These are phyloP conservation scores for Numenius arquata DNA, from an alignment of 2,113 vertebrate genomes.

Conservation along the genomic window DNA sequence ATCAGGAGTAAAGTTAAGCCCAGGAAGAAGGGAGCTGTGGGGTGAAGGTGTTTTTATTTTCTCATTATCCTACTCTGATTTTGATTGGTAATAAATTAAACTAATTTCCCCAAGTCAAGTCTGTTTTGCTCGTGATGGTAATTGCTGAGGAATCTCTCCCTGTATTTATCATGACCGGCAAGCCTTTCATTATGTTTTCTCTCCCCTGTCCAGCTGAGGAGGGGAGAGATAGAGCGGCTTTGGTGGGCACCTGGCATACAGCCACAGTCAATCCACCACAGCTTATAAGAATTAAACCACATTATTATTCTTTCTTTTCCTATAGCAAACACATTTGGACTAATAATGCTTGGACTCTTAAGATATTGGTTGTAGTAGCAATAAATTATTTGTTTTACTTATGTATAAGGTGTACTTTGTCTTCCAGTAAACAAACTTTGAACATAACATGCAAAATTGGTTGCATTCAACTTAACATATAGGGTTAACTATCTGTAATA, in stretches of 20 bases:
- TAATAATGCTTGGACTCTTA: background rate
- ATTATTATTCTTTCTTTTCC: background rate
- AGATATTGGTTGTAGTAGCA: background rate
- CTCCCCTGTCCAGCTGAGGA: background rate
- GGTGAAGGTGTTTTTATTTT: background rate
- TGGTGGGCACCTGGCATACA: too few species aligned
- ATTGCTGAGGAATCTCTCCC: background rate
- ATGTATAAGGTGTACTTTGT: background rate
- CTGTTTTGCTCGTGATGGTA: background rate
- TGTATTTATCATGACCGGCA: background rate
- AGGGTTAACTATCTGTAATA: background rate
- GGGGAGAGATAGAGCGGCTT: too few species aligned
- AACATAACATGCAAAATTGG: background rate
- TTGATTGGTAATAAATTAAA: background rate
- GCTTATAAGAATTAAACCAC: background rate
- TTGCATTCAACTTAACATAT: background rate
- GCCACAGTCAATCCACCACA: too few species aligned
- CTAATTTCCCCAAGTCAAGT: background rate
- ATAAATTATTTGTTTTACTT: background rate
- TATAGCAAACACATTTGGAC: background rate
- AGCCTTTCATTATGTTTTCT: background rate
- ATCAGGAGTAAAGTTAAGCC: background rate
- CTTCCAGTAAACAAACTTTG: background rate
- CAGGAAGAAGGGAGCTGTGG: background rate
- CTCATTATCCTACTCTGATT: background rate